These are phyloP conservation scores for Mesorhabditis spiculigera DNA, from an alignment of 2,888 invertebrate genomes.

Conservation along the genomic window DNA sequence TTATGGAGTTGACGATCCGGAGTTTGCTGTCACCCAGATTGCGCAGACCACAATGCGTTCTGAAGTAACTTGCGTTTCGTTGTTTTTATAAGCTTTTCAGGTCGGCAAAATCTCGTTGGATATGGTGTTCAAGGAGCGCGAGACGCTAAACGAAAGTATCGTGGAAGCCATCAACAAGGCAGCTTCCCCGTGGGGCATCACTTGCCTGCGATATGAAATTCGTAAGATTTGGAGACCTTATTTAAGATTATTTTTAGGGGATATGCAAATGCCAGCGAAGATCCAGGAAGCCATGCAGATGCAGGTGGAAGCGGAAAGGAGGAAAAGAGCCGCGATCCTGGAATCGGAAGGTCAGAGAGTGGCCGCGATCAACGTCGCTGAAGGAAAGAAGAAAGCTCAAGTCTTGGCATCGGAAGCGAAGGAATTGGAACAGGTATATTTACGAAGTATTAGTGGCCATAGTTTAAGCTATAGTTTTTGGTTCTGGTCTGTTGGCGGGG, in stretches of 20 bases:
- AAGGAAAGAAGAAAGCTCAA: conserved; percentile 74
- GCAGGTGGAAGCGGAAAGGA: conserved; percentile 98
- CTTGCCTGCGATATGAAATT: conserved; percentile 90
- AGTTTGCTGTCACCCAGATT: conserved; percentile 95
- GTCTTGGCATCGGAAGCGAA: conserved; percentile 86
- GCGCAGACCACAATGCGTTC: conserved; percentile 99
- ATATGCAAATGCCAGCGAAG: conserved; percentile 81
- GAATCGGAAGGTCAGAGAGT: conserved; percentile 78
- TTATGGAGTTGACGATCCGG: conserved; percentile 97
- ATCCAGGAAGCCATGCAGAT: conserved; percentile 99
- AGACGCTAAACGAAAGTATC: conserved; percentile 86
- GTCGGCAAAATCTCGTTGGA: conserved; percentile 94
- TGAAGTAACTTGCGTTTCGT: conserved; percentile 64
- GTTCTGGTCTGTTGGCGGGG: too few relatives aligned
- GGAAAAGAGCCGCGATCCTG: conserved; percentile 89
- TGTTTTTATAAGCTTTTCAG: conserved; percentile 13
- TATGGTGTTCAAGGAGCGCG: conserved; percentile 88
- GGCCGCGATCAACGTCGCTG: conserved; percentile 84
- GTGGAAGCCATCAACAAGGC: conserved; percentile 97
- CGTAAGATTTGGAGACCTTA: conserved; percentile 64
- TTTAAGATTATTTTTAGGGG: conserved; percentile 67
- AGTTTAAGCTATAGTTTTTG: background rate
- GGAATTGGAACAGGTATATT: conserved; percentile 68
- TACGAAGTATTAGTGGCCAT: background rate
- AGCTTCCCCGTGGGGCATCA: conserved; percentile 95